Base-by-base conservation (phyloP, 1,140 invertebrate genomes). In the Octopus sinensis region DNA sequence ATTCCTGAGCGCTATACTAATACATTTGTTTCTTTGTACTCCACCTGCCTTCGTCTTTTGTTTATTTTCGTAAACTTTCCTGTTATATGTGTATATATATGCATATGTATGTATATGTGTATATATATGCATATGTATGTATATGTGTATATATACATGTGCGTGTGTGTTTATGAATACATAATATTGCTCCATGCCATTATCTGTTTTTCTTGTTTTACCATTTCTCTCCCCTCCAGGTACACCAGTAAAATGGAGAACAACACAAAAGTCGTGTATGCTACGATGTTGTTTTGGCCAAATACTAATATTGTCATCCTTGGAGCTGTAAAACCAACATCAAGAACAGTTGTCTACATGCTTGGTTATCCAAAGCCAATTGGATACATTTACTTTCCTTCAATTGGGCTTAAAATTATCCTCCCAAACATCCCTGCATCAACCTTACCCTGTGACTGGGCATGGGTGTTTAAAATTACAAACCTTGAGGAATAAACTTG, bases 221-320 rank as follows among this genome's bases (percentile, higher is more conserved):
- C 53, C 81, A 89, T 92, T 84, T 93, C 96, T n/a, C 17, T 73
- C 30, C 86, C 4, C 80, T 81, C 23, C 53, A 86, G 88, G 89
- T 90, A 86, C 54, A 86, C 84, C 9, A 96, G 95, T 0, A 91
- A 92, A 68, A 77, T 76, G 6, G 73, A 85, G 6, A 76, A 73
- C 10, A 80, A 76, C 9, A 56, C 62, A 30, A 81, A 90, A 89
- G 62, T 95, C 4, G 89, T 95, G 3, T 96, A 94, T 89, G 94
- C 93, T 4, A 93, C 93, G 71, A 88, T 93, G 68, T 88, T 95
- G 17, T 87, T 92, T 7, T 96, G 95, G 95, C 95, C 95, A 10
- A 83, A 88, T 51, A 85, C 92, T 83, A 91, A 92, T 81, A 83
- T 88, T 5, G 81, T 95, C 1, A 81, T 82, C 17, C 86, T 95